Evolutionary conservation across 2,888 invertebrate genomes (phyloP).

Genomic region (Crocallis elinguaria): DNA sequence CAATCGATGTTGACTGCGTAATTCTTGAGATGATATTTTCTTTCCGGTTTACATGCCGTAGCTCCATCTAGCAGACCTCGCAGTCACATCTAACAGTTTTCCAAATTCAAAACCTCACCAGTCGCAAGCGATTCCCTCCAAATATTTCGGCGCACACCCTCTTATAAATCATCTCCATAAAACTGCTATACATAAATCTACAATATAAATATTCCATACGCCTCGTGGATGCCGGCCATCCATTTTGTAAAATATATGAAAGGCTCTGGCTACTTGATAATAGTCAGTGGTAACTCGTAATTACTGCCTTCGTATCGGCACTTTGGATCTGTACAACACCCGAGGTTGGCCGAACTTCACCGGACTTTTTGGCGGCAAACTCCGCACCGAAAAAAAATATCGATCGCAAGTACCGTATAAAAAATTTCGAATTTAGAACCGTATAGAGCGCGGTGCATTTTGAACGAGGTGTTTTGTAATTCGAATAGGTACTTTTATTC

Average conservation of each 20-base stretch:
- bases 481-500: slow-evolving; percentile 20
- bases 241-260: slow-evolving; percentile 83
- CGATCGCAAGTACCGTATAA: slow-evolving; percentile 43
- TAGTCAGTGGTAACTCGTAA: slow-evolving; percentile 79
- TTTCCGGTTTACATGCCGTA: too few relatives aligned
- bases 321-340: slow-evolving; percentile 67
- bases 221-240: slow-evolving; percentile 67
- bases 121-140: slow-evolving; percentile 1
- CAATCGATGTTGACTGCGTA: too few relatives aligned
- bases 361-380: slow-evolving; percentile 63
- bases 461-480: slow-evolving; percentile 24
- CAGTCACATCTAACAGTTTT: neutral
- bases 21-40: too few relatives aligned
- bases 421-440: slow-evolving; percentile 45
- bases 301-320: slow-evolving; percentile 71
- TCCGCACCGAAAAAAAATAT: neutral
- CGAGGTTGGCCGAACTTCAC: slow-evolving; percentile 44
- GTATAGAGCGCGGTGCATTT: slow-evolving; percentile 39
- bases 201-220: slow-evolving; percentile 79
- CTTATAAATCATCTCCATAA: slow-evolving; percentile 61
- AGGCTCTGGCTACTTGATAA: slow-evolving; percentile 82
- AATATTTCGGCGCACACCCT: slow-evolving; percentile 44
- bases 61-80: too few relatives aligned
- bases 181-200: slow-evolving; percentile 72
- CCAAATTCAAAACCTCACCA: too few relatives aligned